Conservation (phyloP, 2,888 invertebrate genomes). For the Neria commutata region DNA sequence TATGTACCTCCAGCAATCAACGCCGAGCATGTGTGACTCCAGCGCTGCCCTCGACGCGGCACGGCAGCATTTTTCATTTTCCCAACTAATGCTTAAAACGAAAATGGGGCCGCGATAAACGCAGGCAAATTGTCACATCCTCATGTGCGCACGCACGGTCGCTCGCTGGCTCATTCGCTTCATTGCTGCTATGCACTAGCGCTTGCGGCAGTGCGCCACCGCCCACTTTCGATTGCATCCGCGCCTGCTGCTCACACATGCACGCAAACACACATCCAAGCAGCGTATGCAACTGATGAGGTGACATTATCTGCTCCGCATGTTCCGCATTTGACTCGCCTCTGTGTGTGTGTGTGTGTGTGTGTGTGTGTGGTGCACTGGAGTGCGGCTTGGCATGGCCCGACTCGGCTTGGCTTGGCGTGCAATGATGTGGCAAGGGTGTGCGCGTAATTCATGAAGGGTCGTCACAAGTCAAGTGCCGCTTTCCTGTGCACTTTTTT, state of each 20-base stretch:
- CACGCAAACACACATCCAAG: not conserved
- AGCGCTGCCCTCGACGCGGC: too few relatives aligned
- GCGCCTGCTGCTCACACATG: slow-evolving; percentile 3
- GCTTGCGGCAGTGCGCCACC: not conserved
- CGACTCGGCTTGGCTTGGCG: too few relatives aligned
- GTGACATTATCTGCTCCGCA: slow-evolving; percentile 12
- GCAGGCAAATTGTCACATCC: not conserved
- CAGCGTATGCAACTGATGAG: not conserved
- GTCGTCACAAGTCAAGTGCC: slow-evolving; percentile 18
- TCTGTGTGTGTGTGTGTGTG: too few relatives aligned
- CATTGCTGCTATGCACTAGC: slow-evolving; percentile 12
- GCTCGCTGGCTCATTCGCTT: not conserved
- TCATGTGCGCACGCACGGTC: not conserved
- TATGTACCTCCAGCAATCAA: too few relatives aligned
- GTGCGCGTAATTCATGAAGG: not conserved
- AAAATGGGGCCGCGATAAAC: not conserved
- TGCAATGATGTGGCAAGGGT: not conserved
- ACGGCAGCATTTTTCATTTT: too few relatives aligned
- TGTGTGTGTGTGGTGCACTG: too few relatives aligned
- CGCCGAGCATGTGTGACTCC: too few relatives aligned
- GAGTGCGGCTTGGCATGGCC: too few relatives aligned
- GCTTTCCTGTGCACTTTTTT: not conserved
- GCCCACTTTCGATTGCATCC: slow-evolving; percentile 8
- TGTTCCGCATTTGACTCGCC: slow-evolving; percentile 1
- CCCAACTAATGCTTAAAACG: not conserved